Conservation (phyloP, 2,113 vertebrate genomes). For the Colistium nudipinnis region DNA sequence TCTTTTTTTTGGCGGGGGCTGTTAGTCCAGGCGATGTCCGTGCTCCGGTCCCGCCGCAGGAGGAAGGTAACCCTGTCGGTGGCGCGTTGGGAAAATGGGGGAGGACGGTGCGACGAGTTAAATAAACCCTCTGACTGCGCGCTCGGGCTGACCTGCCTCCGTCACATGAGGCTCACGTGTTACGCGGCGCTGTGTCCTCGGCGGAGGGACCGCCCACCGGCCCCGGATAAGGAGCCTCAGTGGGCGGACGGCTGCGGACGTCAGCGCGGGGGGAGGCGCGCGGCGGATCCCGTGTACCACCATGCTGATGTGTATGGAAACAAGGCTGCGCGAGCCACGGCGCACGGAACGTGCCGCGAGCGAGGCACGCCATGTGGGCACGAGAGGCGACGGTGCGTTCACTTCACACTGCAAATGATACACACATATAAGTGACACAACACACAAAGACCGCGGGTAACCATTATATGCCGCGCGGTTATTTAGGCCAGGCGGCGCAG, state of each 20-base stretch:
- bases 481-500: no score
- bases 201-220: constrained; percentile 63
- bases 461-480: no score
- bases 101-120: constrained; percentile 86
- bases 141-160: constrained; percentile 81
- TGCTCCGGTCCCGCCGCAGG: constrained; percentile 74
- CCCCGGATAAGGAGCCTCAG: constrained; percentile 54
- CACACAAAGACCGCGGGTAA: no score
- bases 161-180: constrained; percentile 98
- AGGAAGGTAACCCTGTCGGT: constrained; percentile 70
- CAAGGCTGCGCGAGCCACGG: constrained; percentile 44
- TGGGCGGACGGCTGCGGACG: constrained; percentile 46
- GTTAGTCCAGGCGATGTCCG: constrained; percentile 41
- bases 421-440: no score
- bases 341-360: constrained; percentile 42
- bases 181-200: constrained; percentile 81
- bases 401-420: no score
- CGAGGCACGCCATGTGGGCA: no score
- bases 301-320: constrained; percentile 78
- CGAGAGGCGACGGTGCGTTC: no score
- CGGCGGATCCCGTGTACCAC: constrained; percentile 79
- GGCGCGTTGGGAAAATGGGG: constrained; percentile 79
- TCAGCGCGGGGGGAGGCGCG: constrained; percentile 52
- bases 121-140: constrained; percentile 89
- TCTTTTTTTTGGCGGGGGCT: background rate